A percentile compares a stretch with the other conserved stretches of the same genome.
Conservation (phyloP, 2,113 vertebrate species). For the Hippocampus guttulatus region DNA sequence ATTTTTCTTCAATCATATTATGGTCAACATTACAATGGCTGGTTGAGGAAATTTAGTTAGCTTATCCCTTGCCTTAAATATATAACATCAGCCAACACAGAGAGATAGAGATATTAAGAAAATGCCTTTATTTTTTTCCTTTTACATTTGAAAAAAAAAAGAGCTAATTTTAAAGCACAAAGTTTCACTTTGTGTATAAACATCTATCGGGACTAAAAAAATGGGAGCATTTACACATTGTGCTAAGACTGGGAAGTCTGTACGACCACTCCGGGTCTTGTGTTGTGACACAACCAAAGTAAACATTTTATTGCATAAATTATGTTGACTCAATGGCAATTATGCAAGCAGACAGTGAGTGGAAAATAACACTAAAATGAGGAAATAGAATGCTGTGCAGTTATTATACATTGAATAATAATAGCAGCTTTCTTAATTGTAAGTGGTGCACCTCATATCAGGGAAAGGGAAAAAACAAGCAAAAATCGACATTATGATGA, state of each 20-base stretch:
- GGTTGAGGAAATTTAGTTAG: background rate
- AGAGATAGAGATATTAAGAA: conserved; percentile 45
- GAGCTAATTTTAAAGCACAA: conserved; percentile 92
- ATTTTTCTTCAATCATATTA: background rate
- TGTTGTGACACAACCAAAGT: conserved; percentile 76
- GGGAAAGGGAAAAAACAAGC: conserved; percentile 25
- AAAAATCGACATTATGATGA: conserved; percentile 14
- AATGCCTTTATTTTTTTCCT: conserved; percentile 82
- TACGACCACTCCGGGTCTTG: conserved; percentile 80
- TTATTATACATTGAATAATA: conserved; percentile 65
- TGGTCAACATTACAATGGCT: background rate
- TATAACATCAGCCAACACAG: background rate
- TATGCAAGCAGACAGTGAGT: conserved; percentile 51
- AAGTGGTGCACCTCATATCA: conserved; percentile 59
- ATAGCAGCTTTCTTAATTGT: conserved; percentile 76
- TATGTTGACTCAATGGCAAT: conserved; percentile 75
- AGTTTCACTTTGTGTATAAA: conserved; percentile 84
- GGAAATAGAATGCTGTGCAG: conserved; percentile 29
- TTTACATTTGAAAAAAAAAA: conserved; percentile 78
- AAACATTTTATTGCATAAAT: conserved; percentile 98
- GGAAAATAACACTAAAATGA: conserved; percentile 34
- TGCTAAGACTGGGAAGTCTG: conserved; percentile 90
- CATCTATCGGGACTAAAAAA: conserved; percentile 82
- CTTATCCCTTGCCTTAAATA: background rate
- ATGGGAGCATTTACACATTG: conserved; percentile 92